phyloP scores from a whole-genome alignment of 2,797 vertebrate species.

The Gadopsis marmoratus region DNA sequence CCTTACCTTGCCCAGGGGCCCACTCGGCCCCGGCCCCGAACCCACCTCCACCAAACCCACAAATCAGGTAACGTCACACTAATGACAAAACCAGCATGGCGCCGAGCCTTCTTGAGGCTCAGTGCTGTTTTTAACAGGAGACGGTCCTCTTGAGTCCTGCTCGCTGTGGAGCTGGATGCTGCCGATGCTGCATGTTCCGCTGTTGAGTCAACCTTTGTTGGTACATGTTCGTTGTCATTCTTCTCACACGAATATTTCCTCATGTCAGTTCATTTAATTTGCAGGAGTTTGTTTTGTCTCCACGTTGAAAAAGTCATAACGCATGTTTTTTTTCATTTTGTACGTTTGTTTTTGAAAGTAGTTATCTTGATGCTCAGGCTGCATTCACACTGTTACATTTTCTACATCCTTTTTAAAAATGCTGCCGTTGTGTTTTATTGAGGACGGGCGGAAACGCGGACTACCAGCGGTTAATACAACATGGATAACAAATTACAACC shows the following conservation, averaged over 20 bases:
- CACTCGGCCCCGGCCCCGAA: conserved; percentile 86
- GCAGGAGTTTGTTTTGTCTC: conserved; percentile 9
- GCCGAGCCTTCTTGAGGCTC: conserved; percentile 21
- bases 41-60: conserved; percentile 91
- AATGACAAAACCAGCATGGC: conserved; percentile 42
- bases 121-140: conserved; percentile 12
- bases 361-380: conserved; percentile 14
- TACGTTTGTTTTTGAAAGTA: not conserved
- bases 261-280: conserved; percentile 9
- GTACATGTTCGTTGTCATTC: conserved; percentile 15
- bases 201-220: conserved; percentile 16
- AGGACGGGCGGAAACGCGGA: too few species aligned
- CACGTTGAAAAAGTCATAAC: conserved; percentile 5
- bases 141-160: not conserved
- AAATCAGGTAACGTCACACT: conserved; percentile 89
- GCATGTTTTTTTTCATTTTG: conserved; percentile 39
- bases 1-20: conserved; percentile 89
- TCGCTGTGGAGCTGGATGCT: conserved; percentile 46
- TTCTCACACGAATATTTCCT: conserved; percentile 22
- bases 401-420: too few species aligned
- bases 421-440: too few species aligned
- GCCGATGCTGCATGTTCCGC: conserved; percentile 57
- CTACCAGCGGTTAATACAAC: too few species aligned
- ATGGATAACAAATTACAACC: too few species aligned
- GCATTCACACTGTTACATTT: too few species aligned